These are phyloP conservation scores for Carassius gibelio DNA, from an alignment of 2,113 vertebrate species.

Conservation along the genomic window DNA sequence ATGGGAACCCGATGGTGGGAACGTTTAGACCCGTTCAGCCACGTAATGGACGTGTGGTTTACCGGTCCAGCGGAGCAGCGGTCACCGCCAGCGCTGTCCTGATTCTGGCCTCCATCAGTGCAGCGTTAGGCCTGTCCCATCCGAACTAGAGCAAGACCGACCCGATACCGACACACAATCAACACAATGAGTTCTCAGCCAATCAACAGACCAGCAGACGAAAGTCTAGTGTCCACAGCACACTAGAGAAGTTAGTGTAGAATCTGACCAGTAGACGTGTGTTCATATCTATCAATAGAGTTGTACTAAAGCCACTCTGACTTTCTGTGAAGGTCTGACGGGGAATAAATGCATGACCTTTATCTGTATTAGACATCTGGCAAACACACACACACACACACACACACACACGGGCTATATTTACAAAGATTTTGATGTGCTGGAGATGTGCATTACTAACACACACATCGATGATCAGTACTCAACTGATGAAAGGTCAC, in stretches of 20 bases:
- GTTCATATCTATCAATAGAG: slow-evolving; percentile 68
- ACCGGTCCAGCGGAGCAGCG: slow-evolving; percentile 57
- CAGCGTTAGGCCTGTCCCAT: slow-evolving; percentile 61
- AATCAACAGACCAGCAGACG: slow-evolving; percentile 32
- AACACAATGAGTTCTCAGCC: slow-evolving; percentile 52
- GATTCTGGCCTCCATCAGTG: slow-evolving; percentile 56
- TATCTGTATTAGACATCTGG: slow-evolving; percentile 44
- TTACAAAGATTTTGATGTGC: not conserved
- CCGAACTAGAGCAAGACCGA: slow-evolving; percentile 62
- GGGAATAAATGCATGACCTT: slow-evolving; percentile 64
- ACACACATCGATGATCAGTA: not conserved
- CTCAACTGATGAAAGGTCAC: not conserved
- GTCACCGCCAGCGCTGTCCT: slow-evolving; percentile 61
- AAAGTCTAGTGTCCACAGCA: not conserved
- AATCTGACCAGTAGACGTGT: slow-evolving; percentile 47
- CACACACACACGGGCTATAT: slow-evolving; percentile 5
- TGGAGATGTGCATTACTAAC: slow-evolving; percentile 5
- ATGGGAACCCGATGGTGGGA: slow-evolving; percentile 64
- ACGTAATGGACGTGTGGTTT: slow-evolving; percentile 68
- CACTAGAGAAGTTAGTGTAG: not conserved
- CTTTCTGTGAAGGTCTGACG: slow-evolving; percentile 56
- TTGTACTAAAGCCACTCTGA: slow-evolving; percentile 63
- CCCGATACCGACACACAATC: slow-evolving; percentile 44
- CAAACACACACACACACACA: slow-evolving; percentile 42
- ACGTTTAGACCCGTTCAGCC: slow-evolving; percentile 77